Evolutionary conservation across 2,888 invertebrate genomes (phyloP), one percentile per base, ranked within the genome.

Genomic region (Parascotia fuliginaria): DNA sequence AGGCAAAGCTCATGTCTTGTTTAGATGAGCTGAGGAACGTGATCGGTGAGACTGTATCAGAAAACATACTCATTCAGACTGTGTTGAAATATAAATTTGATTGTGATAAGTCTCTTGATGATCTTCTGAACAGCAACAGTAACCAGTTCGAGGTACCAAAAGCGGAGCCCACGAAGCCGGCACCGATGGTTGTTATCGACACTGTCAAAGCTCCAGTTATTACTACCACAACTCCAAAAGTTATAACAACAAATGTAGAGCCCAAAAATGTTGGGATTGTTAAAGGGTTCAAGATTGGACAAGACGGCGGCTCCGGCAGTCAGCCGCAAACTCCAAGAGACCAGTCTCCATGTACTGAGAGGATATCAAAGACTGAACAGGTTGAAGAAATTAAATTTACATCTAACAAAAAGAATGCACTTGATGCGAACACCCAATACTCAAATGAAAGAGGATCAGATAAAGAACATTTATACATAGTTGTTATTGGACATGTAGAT

Each of bases 401-500:
- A 55, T 71, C 81, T 9, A 93, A 92, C 1, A 93, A 88, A 53
- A 94, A 95, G 53, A 93, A 87, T 36, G 94, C 93, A 80, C 61
- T 86, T 12, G 94, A 95, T 74, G 93, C 94, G 0, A 79, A 92
- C 32, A 88, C 89, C 33, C 93, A 95, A 63, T 98, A 95, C 72
- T 89, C 93, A 40, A 95, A 94, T 70, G 96, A 97, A 76, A 94
- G 97, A 63, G 95, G 96, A 0, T 93, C 94, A n/a, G 94, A 94
- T 11, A 98, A 98, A 77, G 96, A 96, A 28, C 95, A 97, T 75
- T 93, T 99, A 51, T 97, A 98, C 79, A 95, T 99, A 90, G 97
- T 98, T 55, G 97, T 97, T 7, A 96, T 97, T 80, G 99, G 97
- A 7, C 99, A 99, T 92, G 99, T 99, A 1, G 99, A 98, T 92